These are phyloP conservation scores for Mactra quadrangularis DNA, from an alignment of 1,140 invertebrate genomes.

Conservation along the genomic window DNA sequence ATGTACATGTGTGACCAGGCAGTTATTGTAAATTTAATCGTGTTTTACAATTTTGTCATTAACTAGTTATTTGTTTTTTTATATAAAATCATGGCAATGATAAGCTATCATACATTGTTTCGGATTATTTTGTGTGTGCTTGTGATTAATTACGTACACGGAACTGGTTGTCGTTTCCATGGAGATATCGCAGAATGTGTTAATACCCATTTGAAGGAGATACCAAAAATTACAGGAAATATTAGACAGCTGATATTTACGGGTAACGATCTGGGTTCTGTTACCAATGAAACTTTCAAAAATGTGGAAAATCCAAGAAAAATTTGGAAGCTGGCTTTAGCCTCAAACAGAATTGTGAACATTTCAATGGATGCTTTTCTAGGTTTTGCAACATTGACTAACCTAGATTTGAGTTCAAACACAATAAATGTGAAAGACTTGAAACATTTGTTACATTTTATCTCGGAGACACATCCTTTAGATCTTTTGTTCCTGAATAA, in stretches of 20 bases:
- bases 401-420: neutral
- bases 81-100: too few relatives aligned
- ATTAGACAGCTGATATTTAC: neutral
- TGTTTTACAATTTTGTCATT: too few relatives aligned
- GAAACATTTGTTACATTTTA: neutral
- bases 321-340: neutral
- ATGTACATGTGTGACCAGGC: too few relatives aligned
- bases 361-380: neutral
- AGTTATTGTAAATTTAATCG: too few relatives aligned
- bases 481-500: neutral
- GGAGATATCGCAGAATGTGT: neutral
- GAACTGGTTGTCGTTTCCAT: neutral
- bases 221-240: neutral
- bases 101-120: too few relatives aligned
- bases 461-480: neutral
- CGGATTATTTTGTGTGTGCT: too few relatives aligned
- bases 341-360: neutral
- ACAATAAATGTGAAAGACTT: neutral
- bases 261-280: neutral
- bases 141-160: too few relatives aligned
- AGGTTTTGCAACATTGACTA: neutral
- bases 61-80: too few relatives aligned
- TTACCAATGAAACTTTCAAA: neutral
- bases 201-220: neutral
- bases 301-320: neutral